Percentiles rank a stretch among this genome's conserved stretches.
Evolutionary conservation across 2,113 vertebrate genomes (phyloP).

Genomic region (Smithornis capensis): DNA sequence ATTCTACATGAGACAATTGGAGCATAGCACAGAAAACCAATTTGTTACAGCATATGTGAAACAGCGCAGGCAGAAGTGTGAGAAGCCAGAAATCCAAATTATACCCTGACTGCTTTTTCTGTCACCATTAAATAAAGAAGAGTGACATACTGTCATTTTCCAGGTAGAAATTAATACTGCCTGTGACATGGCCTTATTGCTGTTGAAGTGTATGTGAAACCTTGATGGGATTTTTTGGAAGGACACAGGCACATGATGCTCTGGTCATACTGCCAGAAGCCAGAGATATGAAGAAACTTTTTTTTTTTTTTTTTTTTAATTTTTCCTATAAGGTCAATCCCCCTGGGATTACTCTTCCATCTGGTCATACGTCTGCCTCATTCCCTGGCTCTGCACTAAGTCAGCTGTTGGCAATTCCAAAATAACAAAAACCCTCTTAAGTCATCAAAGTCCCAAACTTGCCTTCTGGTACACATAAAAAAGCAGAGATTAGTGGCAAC

Average conservation of each 20-base stretch:
- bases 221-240: neutral
- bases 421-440: slow-evolving; percentile 5
- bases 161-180: neutral
- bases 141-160: neutral
- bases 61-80: neutral
- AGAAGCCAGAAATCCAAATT: neutral
- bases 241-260: neutral
- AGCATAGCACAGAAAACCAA: neutral
- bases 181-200: neutral
- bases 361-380: neutral
- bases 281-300: neutral
- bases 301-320: neutral
- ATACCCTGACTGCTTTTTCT: neutral
- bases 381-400: neutral
- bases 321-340: neutral
- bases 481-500: neutral
- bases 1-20: neutral
- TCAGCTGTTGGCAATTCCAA: neutral
- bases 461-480: slow-evolving; percentile 16
- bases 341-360: slow-evolving; percentile 11
- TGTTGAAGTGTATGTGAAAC: neutral
- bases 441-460: slow-evolving; percentile 2
- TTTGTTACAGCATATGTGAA: neutral
- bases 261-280: neutral
- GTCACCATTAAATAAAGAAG: neutral